Evolutionary conservation across 2,888 invertebrate genomes (phyloP), one percentile per base, ranked within the genome.

Genomic region (Caenorhabditis drosophilae): DNA sequence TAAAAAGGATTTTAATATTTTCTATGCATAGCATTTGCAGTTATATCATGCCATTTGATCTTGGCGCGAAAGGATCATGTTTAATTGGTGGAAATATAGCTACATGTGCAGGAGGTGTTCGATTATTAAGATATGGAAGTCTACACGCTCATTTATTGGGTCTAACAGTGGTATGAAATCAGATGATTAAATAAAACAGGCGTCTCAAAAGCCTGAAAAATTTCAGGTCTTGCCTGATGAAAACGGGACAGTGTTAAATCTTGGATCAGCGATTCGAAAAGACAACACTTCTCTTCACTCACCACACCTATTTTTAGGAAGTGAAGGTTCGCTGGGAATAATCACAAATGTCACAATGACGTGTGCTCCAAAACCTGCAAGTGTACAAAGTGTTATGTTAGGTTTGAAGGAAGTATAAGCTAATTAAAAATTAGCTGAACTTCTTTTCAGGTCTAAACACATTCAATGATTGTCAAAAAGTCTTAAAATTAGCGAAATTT

Each of bases 231-330:
- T 90, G 84, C 91, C 93, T 0, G 89, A 91, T 83, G 73, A 71
- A 6, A 53, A 70, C 3, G 95, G 95, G 0, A 89, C 90, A 51
- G 85, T 97, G 0, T 84, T 98, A 27, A 90, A 96, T 84, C 90
- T 92, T 61, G 87, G 97, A 84, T 90, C 89, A 58, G 88, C 90
- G 0, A 87, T 96, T 76, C 91, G 93, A 83, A 98, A 98, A 84
- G 96, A 98, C 84, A 98, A 98, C 84, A 96, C 97, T 0, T 97
- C 97, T 0, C 94, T 93, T 84, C 95, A 97, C 84, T 86, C 97
- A 77, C 95, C 95, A 83, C 95, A 98, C 85, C 85, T 97, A 62
- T 96, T 98, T 84, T 92, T 97, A 77, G 98, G 98, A 15, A 93
- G 95, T 0, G 98, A 98, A 86, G 98, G 98, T 45, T 93, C 95